phyloP scores from a whole-genome alignment of 2,113 vertebrate genomes.

The Hyaena hyaena region DNA sequence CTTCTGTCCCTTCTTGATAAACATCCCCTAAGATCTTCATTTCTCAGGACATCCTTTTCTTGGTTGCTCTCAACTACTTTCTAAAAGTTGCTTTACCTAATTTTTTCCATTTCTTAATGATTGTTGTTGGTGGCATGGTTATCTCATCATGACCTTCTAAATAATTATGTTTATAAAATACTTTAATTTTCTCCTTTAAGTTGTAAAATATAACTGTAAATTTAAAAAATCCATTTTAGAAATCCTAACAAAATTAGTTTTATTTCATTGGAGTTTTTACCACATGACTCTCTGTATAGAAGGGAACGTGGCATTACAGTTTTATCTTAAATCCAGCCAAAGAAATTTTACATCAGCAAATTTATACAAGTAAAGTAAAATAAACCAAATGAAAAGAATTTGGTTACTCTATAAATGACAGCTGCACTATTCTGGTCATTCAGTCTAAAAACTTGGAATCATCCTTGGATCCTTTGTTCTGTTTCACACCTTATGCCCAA shows the following conservation, averaged over 20 bases:
- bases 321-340: background rate
- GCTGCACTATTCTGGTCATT: background rate
- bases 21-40: background rate
- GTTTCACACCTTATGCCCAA: background rate
- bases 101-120: background rate
- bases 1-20: background rate
- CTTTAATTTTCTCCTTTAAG: background rate
- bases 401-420: background rate
- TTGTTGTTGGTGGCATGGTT: background rate
- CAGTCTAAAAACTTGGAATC: background rate
- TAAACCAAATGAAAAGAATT: background rate
- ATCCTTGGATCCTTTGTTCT: background rate
- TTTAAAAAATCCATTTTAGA: background rate
- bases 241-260: background rate
- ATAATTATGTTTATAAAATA: slow-evolving; percentile 46
- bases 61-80: background rate
- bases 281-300: background rate
- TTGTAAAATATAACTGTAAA: background rate
- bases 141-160: background rate
- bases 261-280: slow-evolving; percentile 41
- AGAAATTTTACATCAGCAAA: background rate
- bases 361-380: background rate
- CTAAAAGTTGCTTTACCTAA: background rate
- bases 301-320: background rate
- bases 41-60: background rate